Conservation (phyloP, 2,113 vertebrate species). For the Tragelaphus buxtoni region DNA sequence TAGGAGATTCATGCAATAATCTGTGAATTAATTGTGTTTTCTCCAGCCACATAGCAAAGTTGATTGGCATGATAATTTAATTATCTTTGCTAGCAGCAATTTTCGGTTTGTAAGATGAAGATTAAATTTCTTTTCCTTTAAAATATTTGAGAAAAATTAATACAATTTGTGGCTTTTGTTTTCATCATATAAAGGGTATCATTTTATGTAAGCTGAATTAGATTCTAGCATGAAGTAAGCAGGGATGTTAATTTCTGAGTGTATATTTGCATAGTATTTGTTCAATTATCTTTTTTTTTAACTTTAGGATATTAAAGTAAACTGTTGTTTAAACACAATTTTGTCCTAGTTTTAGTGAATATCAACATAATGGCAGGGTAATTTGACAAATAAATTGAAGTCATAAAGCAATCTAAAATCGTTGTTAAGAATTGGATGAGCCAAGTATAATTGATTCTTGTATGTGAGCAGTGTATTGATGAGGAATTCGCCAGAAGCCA, state of each 20-base stretch:
- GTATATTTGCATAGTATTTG: not conserved
- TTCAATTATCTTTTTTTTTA: not conserved
- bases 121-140: not conserved
- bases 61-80: not conserved
- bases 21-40: not conserved
- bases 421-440: slow-evolving; percentile 26
- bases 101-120: not conserved
- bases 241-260: not conserved
- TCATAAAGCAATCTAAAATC: slow-evolving; percentile 47
- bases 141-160: not conserved
- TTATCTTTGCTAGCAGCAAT: not conserved
- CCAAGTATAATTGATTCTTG: slow-evolving; percentile 54
- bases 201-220: not conserved
- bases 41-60: not conserved
- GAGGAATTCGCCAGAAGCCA: not conserved
- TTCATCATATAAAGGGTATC: not conserved
- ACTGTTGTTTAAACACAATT: slow-evolving; percentile 6
- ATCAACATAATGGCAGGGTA: slow-evolving; percentile 12
- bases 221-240: not conserved
- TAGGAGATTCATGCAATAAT: not conserved
- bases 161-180: not conserved
- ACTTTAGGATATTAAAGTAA: slow-evolving; percentile 36
- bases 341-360: slow-evolving; percentile 38
- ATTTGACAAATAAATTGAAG: slow-evolving; percentile 50
- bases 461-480: not conserved